phyloP scores from a whole-genome alignment of 2,888 invertebrate genomes.

The Caenorhabditis sp. region DNA sequence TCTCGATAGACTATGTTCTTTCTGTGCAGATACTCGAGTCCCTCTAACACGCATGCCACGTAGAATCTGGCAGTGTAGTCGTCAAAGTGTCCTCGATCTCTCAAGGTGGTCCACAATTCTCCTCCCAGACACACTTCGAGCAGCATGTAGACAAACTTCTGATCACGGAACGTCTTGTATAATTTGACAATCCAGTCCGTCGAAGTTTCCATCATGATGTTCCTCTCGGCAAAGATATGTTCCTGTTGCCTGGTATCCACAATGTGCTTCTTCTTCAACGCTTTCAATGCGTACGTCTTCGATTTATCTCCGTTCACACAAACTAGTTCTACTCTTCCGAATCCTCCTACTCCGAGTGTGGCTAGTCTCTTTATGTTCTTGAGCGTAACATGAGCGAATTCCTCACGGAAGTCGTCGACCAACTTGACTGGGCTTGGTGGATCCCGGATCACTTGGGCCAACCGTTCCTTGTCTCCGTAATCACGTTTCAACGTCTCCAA shows the following conservation, averaged over 20 bases:
- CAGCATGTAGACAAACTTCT: slow-evolving; percentile 94
- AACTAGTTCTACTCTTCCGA: slow-evolving; percentile 89
- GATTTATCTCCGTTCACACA: slow-evolving; percentile 84
- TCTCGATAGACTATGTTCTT: slow-evolving; percentile 94
- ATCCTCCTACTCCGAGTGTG: slow-evolving; percentile 94
- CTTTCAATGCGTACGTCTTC: slow-evolving; percentile 90
- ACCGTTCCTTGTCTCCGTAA: slow-evolving; percentile 87
- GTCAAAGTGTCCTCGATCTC: slow-evolving; percentile 87
- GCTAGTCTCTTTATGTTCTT: slow-evolving; percentile 90
- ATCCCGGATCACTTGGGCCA: slow-evolving; percentile 73
- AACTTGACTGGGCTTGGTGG: slow-evolving; percentile 73
- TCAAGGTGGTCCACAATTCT: slow-evolving; percentile 95
- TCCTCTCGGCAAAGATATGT: slow-evolving; percentile 92
- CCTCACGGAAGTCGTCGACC: slow-evolving; percentile 82
- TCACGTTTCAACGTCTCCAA: slow-evolving; percentile 89
- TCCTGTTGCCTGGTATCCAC: slow-evolving; percentile 93
- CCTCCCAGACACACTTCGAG: slow-evolving; percentile 97
- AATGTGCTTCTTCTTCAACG: slow-evolving; percentile 92
- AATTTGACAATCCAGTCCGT: slow-evolving; percentile 91
- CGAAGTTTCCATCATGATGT: slow-evolving; percentile 89
- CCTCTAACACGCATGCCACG: slow-evolving; percentile 95
- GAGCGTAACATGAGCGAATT: slow-evolving; percentile 88
- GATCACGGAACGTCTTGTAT: slow-evolving; percentile 94
- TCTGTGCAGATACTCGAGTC: slow-evolving; percentile 97
- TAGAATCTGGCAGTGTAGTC: slow-evolving; percentile 88